Evolutionary conservation across 2,113 vertebrate genomes (phyloP).

Genomic region (Saguinus midas): DNA sequence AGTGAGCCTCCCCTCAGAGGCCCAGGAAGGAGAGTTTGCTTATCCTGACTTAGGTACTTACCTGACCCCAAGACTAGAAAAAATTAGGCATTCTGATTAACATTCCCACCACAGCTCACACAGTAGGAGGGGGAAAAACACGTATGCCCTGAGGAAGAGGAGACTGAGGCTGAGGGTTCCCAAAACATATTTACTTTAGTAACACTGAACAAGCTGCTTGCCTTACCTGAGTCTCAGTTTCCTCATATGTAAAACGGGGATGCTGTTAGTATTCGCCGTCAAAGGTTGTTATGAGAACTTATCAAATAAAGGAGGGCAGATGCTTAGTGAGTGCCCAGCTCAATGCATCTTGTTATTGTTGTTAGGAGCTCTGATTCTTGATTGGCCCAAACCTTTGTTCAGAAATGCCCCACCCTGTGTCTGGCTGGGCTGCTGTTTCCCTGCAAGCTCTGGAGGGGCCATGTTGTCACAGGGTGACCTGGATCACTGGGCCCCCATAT

Average conservation of each 20-base stretch:
- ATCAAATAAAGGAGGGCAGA: neutral
- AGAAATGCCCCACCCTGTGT: neutral
- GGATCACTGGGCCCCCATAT: no score
- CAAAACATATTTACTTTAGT: neutral
- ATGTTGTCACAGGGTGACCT: accelerated
- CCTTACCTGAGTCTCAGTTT: neutral
- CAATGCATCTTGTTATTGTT: accelerated
- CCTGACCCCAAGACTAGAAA: neutral
- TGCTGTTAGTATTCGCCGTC: neutral
- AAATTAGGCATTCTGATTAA: neutral
- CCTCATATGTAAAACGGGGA: neutral
- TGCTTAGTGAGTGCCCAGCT: neutral
- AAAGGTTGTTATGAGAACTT: neutral
- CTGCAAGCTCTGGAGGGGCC: neutral
- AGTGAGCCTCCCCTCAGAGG: neutral
- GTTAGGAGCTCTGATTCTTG: neutral
- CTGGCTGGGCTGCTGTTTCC: neutral
- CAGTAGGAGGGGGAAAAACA: neutral
- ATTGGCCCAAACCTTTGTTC: neutral
- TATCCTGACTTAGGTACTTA: neutral
- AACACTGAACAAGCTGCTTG: neutral
- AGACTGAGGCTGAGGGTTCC: neutral
- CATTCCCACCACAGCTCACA: neutral
- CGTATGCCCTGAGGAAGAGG: neutral
- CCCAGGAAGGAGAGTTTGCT: neutral